Evolutionary conservation across 2,888 invertebrate species (phyloP).

Genomic region (Drosophila austrosaltans): DNA sequence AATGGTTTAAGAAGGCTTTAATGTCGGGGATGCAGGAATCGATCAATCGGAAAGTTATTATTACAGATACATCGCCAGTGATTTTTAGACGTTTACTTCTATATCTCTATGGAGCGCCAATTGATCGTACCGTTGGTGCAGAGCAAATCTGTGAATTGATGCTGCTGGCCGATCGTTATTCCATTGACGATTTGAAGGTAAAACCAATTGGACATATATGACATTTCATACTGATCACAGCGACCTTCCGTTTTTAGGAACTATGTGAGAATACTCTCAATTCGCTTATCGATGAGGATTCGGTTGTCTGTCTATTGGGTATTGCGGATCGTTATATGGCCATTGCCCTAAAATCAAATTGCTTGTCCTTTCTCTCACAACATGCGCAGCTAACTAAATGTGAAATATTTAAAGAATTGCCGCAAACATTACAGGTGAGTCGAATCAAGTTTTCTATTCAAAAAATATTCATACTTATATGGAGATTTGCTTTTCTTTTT

Average conservation of each 20-base stretch:
- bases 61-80: slow-evolving; percentile 87
- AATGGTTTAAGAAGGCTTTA: slow-evolving; percentile 88
- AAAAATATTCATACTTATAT: no score
- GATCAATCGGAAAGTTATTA: slow-evolving; percentile 88
- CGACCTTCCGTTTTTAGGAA: slow-evolving; percentile 79
- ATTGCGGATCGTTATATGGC: slow-evolving; percentile 88
- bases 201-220: background rate
- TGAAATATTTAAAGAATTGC: slow-evolving; percentile 81
- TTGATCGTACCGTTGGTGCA: slow-evolving; percentile 84
- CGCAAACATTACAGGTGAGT: slow-evolving; percentile 77
- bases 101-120: slow-evolving; percentile 87
- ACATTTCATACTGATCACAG: background rate
- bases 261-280: slow-evolving; percentile 87
- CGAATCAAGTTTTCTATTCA: background rate
- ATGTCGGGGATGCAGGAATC: slow-evolving; percentile 89
- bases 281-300: slow-evolving; percentile 86
- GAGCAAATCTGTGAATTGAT: slow-evolving; percentile 87
- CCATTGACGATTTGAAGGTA: slow-evolving; percentile 86
- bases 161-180: slow-evolving; percentile 87
- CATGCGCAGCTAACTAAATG: slow-evolving; percentile 77
- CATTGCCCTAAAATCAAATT: slow-evolving; percentile 77
- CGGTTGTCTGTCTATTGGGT: slow-evolving; percentile 86
- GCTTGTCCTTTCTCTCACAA: slow-evolving; percentile 81
- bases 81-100: slow-evolving; percentile 87
- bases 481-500: background rate